Evolutionary conservation across 2,113 vertebrate species (phyloP).

Genomic region (Tupaia chinensis): DNA sequence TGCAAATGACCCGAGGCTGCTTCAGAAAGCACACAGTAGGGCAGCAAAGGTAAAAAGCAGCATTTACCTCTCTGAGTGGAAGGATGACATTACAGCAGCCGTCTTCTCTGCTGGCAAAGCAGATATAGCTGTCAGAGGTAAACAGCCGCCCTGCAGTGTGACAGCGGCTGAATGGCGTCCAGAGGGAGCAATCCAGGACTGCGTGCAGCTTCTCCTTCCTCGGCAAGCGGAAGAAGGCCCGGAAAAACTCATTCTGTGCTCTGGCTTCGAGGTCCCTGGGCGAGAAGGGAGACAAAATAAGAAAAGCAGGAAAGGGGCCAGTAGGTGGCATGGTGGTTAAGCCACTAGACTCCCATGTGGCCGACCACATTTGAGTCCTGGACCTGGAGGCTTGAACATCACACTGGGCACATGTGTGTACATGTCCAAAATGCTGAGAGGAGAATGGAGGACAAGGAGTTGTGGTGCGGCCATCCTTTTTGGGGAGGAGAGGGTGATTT

Average conservation of each 20-base stretch:
- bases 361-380: too few relatives aligned
- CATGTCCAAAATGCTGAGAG: too few relatives aligned
- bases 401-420: too few relatives aligned
- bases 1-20: neutral
- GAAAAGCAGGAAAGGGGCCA: neutral
- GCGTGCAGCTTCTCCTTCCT: conserved; percentile 91
- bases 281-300: neutral
- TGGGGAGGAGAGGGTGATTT: too few relatives aligned
- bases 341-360: too few relatives aligned
- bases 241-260: conserved; percentile 94
- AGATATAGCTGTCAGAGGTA: conserved; percentile 94
- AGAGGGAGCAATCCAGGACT: conserved; percentile 92
- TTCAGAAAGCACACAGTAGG: fast-evolving
- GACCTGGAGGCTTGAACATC: too few relatives aligned
- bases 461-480: too few relatives aligned
- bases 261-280: conserved; percentile 95
- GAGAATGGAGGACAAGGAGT: too few relatives aligned
- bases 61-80: conserved; percentile 93
- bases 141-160: conserved; percentile 94
- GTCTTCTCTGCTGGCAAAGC: conserved; percentile 95
- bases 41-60: neutral
- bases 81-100: conserved; percentile 93
- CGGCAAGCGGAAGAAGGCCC: conserved; percentile 95
- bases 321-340: too few relatives aligned
- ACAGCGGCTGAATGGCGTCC: conserved; percentile 96